A percentile compares a stretch with the other conserved stretches of the same genome.
Evolutionary conservation across 2,113 vertebrate genomes (phyloP).

Genomic region (Otocyon megalotis): DNA sequence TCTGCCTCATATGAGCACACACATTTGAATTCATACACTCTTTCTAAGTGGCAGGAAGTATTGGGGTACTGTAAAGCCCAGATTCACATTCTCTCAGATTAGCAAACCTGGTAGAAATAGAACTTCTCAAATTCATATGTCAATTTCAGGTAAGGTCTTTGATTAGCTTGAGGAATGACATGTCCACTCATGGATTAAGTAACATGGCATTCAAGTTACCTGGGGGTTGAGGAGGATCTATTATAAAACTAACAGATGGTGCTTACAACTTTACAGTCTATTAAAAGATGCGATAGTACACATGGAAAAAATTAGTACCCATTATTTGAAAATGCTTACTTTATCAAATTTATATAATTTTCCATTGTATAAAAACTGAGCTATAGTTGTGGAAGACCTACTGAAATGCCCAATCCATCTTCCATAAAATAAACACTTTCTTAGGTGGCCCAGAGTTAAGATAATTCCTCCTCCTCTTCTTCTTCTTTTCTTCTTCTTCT

Average conservation of each 20-base stretch:
- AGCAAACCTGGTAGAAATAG: neutral
- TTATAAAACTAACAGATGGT: neutral
- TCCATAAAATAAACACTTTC: neutral
- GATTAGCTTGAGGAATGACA: neutral
- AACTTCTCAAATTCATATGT: neutral
- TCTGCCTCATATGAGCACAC: neutral
- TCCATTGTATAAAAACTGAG: neutral
- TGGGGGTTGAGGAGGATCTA: neutral
- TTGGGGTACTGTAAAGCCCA: neutral
- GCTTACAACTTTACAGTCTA: neutral
- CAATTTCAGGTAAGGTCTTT: neutral
- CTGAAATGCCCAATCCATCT: neutral
- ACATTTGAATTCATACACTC: neutral
- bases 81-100: neutral
- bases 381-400: slow-evolving; percentile 15
- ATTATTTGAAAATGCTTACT: neutral
- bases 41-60: neutral
- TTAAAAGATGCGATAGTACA: neutral
- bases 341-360: neutral
- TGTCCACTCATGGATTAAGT: neutral
- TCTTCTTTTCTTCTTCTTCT: too few species aligned
- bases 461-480: neutral
- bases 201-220: neutral
- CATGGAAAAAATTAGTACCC: neutral
- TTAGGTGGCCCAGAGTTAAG: neutral